Conservation (phyloP, 2,888 invertebrate species). For the Calliphora vomitoria region DNA sequence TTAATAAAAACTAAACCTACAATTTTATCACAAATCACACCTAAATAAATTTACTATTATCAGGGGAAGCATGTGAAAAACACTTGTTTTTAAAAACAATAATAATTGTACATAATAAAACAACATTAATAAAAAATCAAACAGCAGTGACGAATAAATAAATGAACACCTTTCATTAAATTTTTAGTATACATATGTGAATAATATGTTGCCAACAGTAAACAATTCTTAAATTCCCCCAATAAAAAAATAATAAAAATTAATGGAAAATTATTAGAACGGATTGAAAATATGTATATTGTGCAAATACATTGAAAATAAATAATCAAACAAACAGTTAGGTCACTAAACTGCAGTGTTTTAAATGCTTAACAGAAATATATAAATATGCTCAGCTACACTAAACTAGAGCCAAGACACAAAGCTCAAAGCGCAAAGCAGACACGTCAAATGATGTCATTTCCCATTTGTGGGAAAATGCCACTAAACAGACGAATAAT, state of each 20-base stretch:
- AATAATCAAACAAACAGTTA: neutral
- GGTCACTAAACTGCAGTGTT: neutral
- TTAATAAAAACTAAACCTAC: no score
- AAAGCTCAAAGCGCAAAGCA: neutral
- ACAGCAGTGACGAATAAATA: neutral
- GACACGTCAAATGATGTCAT: neutral
- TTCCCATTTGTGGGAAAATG: no score
- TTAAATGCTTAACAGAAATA: neutral
- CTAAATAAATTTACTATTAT: conserved; percentile 1
- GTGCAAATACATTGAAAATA: no score
- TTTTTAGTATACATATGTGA: neutral
- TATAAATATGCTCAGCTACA: neutral
- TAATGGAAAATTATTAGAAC: neutral
- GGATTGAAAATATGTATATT: no score
- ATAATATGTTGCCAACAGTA: neutral
- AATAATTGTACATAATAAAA: neutral
- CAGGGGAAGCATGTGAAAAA: neutral
- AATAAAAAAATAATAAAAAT: neutral
- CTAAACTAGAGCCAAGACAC: neutral
- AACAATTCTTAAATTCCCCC: no score
- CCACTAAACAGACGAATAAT: conserved; percentile 3
- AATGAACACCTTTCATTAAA: no score
- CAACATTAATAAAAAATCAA: neutral
- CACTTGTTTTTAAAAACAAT: neutral
- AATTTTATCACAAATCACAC: neutral